Evolutionary conservation across 2,797 vertebrate species (phyloP).

Genomic region (Lacerta viridis): DNA sequence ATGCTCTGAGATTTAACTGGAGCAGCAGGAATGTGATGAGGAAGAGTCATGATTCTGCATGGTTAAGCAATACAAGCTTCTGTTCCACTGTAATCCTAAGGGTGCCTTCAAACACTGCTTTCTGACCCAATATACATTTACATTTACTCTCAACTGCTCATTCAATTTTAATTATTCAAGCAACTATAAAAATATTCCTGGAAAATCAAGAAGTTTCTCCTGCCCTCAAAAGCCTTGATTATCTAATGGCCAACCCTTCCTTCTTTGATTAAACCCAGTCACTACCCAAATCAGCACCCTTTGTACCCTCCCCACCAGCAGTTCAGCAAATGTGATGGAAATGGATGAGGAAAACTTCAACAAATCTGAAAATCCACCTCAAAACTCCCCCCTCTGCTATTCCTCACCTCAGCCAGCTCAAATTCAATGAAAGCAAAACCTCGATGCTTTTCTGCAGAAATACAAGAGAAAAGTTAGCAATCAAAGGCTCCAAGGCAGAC

Average conservation of each 20-base stretch:
- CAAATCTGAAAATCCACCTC: accelerated
- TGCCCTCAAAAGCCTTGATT: background rate
- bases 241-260: background rate
- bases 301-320: background rate
- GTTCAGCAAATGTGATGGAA: no score
- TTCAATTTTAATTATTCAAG: background rate
- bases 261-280: background rate
- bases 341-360: accelerated
- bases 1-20: background rate
- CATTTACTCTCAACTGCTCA: background rate
- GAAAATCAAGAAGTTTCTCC: background rate
- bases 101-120: background rate
- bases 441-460: constrained; percentile 92
- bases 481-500: background rate
- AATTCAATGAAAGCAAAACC: constrained; percentile 98
- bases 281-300: background rate
- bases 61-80: background rate
- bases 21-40: background rate
- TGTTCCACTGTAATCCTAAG: background rate
- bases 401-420: constrained; percentile 92
- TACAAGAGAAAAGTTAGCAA: background rate
- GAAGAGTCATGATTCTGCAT: background rate
- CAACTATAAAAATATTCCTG: background rate
- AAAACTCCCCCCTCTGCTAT: accelerated
- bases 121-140: background rate